Conservation (phyloP, 2,888 invertebrate species). For the Lasioglossum malachurum region DNA sequence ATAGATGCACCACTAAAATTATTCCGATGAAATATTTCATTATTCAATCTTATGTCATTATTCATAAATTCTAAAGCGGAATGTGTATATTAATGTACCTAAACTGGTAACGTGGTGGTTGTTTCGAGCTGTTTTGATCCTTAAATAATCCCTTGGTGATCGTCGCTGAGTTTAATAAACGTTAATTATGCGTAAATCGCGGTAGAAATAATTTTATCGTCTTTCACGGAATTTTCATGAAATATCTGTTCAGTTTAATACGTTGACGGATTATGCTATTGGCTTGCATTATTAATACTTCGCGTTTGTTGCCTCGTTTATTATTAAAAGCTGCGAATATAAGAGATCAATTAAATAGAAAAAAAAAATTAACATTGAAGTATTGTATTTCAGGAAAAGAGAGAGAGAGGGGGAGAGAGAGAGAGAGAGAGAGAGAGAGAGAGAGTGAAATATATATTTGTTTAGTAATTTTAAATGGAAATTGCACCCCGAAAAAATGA, state of each 20-base stretch:
- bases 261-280: background rate
- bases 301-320: background rate
- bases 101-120: background rate
- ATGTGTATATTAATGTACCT: background rate
- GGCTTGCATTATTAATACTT: background rate
- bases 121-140: background rate
- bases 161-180: background rate
- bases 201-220: background rate
- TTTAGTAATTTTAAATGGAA: background rate
- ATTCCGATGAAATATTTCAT: conserved; percentile 2
- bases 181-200: background rate
- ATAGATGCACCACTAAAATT: background rate
- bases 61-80: background rate
- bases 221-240: background rate
- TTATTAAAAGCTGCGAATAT: background rate
- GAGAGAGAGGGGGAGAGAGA: too few relatives aligned
- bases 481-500: conserved; percentile 18
- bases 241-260: background rate
- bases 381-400: background rate
- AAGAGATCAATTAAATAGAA: background rate
- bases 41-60: background rate
- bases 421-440: too few relatives aligned
- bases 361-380: background rate
- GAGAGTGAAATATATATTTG: background rate
- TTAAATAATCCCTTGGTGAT: background rate